Conservation (phyloP, 1,140 invertebrate genomes). For the Sycophila sp. region DNA sequence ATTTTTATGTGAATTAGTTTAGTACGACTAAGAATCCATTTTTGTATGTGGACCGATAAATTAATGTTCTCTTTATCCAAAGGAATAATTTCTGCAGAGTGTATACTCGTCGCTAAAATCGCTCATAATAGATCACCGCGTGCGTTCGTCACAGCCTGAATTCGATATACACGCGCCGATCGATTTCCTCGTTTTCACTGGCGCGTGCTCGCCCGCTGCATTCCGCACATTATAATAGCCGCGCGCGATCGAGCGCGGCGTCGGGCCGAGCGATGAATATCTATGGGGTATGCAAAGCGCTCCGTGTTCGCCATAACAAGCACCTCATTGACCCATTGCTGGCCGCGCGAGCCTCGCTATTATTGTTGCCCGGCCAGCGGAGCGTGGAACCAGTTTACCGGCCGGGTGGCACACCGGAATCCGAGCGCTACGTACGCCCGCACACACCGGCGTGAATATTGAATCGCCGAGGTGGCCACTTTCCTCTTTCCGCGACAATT, state of each 20-base stretch:
- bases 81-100: too few species aligned
- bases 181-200: conserved; percentile 4
- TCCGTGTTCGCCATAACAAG: conserved; percentile 64
- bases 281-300: conserved; percentile 64
- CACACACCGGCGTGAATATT: conserved; percentile 47
- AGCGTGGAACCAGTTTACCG: conserved; percentile 56
- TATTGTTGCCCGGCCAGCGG: conserved; percentile 52
- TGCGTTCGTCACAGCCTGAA: too few species aligned
- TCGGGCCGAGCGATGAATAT: conserved; percentile 55
- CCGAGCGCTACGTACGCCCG: conserved; percentile 17
- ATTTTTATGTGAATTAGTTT: too few species aligned
- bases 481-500: too few species aligned
- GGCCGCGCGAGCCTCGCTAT: background rate
- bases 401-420: conserved; percentile 59
- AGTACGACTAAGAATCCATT: too few species aligned
- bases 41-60: too few species aligned
- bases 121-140: too few species aligned
- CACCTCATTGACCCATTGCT: conserved; percentile 64
- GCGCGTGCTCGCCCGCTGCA: background rate
- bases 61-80: too few species aligned
- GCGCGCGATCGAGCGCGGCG: background rate
- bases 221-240: background rate
- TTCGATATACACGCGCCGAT: too few species aligned
- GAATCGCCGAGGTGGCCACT: conserved; percentile 13
- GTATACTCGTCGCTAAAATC: too few species aligned